Percentiles rank a stretch among this genome's conserved stretches.
Evolutionary conservation across 1,140 invertebrate species (phyloP).

Genomic region (Helicoverpa zea): DNA sequence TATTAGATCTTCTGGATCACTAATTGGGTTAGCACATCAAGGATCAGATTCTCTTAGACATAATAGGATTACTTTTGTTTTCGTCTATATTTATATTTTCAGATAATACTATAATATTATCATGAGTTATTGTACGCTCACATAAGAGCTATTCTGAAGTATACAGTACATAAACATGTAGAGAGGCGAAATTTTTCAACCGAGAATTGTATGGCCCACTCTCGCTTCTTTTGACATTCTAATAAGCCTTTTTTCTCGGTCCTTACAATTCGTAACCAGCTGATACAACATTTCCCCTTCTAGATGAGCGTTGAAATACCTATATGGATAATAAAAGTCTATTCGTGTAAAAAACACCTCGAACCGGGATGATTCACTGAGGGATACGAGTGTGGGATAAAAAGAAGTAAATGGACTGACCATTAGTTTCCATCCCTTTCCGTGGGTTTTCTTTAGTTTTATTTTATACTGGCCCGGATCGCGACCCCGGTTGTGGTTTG

Average conservation of each 20-base stretch:
- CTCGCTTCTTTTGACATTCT: conserved; percentile 33
- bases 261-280: conserved; percentile 44
- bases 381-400: conserved; percentile 44
- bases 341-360: conserved; percentile 45
- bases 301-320: conserved; percentile 42
- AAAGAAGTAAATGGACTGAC: conserved; percentile 52
- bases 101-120: too few relatives aligned
- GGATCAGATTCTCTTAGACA: too few relatives aligned
- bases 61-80: too few relatives aligned
- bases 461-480: conserved; percentile 55
- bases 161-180: conserved; percentile 13
- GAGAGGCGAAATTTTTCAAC: conserved; percentile 1
- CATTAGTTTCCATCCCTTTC: conserved; percentile 64
- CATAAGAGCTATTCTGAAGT: background rate
- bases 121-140: too few relatives aligned
- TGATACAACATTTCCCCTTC: conserved; percentile 38
- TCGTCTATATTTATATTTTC: too few relatives aligned
- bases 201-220: conserved; percentile 6
- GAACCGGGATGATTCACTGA: conserved; percentile 43
- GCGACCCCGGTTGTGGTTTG: conserved; percentile 34
- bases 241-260: conserved; percentile 40
- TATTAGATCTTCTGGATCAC: too few relatives aligned
- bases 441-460: conserved; percentile 61
- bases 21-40: too few relatives aligned
- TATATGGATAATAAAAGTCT: conserved; percentile 49